Evolutionary conservation across 2,797 vertebrate genomes (phyloP).

Genomic region (Uromys caudimaculatus): DNA sequence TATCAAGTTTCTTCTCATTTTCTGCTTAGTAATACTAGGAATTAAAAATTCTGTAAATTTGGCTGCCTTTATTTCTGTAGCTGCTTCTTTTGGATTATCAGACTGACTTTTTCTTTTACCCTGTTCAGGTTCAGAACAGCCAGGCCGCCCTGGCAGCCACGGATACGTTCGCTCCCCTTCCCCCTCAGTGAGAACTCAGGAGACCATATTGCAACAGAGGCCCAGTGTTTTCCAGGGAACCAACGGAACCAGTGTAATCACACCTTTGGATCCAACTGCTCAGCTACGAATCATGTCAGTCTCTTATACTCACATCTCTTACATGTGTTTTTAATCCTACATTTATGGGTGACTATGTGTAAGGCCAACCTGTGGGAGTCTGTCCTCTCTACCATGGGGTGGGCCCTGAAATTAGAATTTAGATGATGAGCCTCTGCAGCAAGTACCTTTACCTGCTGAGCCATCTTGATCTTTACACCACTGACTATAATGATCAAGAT

Average conservation of each 20-base stretch:
- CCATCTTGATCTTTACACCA: not conserved
- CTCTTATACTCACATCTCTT: not conserved
- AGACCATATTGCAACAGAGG: too few relatives aligned
- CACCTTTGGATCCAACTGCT: too few relatives aligned
- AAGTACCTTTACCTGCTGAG: not conserved
- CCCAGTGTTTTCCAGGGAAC: too few relatives aligned
- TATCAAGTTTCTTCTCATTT: slow-evolving; percentile 32
- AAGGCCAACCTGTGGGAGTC: not conserved
- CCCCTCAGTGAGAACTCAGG: slow-evolving; percentile 78
- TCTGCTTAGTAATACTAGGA: not conserved
- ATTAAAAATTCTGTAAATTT: not conserved
- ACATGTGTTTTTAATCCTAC: not conserved
- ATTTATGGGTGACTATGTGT: not conserved
- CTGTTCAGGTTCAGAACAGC: slow-evolving; percentile 80
- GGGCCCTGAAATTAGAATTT: not conserved
- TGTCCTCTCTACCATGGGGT: not conserved
- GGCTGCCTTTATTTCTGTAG: not conserved
- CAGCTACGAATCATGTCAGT: slow-evolving; percentile 85
- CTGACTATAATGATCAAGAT: not conserved
- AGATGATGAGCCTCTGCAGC: not conserved
- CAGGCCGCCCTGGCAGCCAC: too few relatives aligned
- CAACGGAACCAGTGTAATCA: slow-evolving; percentile 93
- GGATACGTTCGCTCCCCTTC: too few relatives aligned
- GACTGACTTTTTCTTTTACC: not conserved
- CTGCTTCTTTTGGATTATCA: not conserved